A percentile compares a stretch with the other conserved stretches of the same genome.
phyloP scores from a whole-genome alignment of 2,888 invertebrate genomes.

The Drosophila mercatorum region DNA sequence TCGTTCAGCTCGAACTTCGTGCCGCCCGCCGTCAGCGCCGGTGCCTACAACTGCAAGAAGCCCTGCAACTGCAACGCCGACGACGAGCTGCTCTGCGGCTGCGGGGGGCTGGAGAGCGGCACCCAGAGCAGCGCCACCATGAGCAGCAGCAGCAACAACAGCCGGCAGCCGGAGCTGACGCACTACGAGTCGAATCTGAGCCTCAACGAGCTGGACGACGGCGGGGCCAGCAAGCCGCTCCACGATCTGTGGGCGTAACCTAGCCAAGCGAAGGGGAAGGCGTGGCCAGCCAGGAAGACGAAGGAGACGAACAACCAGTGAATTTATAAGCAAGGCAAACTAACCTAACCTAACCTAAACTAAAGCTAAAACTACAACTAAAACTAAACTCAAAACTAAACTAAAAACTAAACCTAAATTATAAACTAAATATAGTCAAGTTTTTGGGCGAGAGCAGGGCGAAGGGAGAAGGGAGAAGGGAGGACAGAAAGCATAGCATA shows the following conservation, averaged over 20 bases:
- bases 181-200: constrained; percentile 83
- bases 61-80: constrained; percentile 77
- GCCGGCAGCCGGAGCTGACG: constrained; percentile 74
- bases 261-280: constrained; percentile 11
- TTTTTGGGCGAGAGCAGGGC: not conserved
- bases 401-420: constrained; percentile 10
- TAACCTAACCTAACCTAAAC: constrained; percentile 30
- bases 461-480: too few relatives aligned
- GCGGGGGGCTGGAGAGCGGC: constrained; percentile 70
- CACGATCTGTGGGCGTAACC: constrained; percentile 83
- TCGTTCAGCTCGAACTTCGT: constrained; percentile 83
- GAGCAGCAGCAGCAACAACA: constrained; percentile 79
- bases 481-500: constrained; percentile 48
- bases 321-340: constrained; percentile 67
- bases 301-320: constrained; percentile 70
- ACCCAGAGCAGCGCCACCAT: constrained; percentile 81
- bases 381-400: constrained; percentile 5
- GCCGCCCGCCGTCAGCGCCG: constrained; percentile 53
- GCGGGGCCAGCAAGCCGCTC: constrained; percentile 56
- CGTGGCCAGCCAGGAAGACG: constrained; percentile 23
- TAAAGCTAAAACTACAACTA: constrained; percentile 27
- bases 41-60: constrained; percentile 82
- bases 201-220: constrained; percentile 75
- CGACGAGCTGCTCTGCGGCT: constrained; percentile 72
- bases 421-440: constrained; percentile 4